Evolutionary conservation across 1,140 invertebrate genomes (phyloP).

Genomic region (Cyclargus thomasi): DNA sequence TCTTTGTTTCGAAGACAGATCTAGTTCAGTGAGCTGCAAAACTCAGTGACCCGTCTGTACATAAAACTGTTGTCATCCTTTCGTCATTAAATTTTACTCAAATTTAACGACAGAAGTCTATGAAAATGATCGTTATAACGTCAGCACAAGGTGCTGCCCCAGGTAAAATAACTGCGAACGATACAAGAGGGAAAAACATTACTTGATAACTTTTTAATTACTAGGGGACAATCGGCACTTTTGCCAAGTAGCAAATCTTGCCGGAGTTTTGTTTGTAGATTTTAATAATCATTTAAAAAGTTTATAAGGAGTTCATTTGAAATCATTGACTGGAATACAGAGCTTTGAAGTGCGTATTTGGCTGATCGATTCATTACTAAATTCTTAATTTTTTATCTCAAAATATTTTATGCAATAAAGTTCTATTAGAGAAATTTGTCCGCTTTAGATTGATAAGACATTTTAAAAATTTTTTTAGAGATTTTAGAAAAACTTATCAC

Average conservation of each 20-base stretch:
- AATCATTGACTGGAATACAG: too few species aligned
- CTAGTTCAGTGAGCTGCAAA: conserved; percentile 37
- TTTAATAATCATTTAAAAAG: conserved; percentile 4
- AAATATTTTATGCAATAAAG: too few species aligned
- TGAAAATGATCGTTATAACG: too few species aligned
- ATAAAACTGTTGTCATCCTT: conserved; percentile 35
- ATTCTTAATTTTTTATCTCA: too few species aligned
- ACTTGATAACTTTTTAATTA: conserved; percentile 44
- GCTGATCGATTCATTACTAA: too few species aligned
- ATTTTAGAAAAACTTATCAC: too few species aligned
- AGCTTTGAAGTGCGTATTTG: too few species aligned
- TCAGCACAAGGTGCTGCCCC: too few species aligned
- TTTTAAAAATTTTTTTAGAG: too few species aligned
- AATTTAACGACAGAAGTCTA: conserved; percentile 28
- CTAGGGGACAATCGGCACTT: conserved; percentile 20
- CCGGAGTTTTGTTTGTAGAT: not conserved
- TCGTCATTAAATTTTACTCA: conserved; percentile 23
- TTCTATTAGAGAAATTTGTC: too few species aligned
- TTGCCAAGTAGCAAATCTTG: conserved; percentile 8
- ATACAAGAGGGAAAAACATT: conserved; percentile 29
- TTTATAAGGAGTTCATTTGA: not conserved
- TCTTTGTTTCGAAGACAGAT: conserved; percentile 12
- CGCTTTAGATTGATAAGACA: too few species aligned
- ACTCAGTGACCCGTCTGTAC: conserved; percentile 43
- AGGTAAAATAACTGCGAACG: too few species aligned